These are phyloP conservation scores for Camelus bactrianus DNA, from an alignment of 2,113 vertebrate species.

Conservation along the genomic window DNA sequence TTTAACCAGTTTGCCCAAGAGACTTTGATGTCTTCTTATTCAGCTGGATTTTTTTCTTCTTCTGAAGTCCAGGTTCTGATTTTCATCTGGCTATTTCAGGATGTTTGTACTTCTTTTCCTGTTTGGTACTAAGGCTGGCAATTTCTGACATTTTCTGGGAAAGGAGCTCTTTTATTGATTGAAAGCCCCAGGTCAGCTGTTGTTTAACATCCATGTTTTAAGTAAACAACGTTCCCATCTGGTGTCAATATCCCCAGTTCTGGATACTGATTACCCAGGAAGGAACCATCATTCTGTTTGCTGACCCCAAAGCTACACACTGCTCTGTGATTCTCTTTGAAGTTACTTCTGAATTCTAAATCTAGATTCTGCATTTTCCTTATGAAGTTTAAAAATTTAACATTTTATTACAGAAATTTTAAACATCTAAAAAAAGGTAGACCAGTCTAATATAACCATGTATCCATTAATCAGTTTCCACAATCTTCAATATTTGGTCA, in stretches of 20 bases:
- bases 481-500: not conserved
- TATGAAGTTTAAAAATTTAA: constrained; percentile 2
- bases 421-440: not conserved
- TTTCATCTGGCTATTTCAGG: not conserved
- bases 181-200: not conserved
- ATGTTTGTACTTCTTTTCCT: not conserved
- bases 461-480: not conserved
- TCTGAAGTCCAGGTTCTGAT: not conserved
- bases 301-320: not conserved
- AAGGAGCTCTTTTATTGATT: not conserved
- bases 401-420: not conserved
- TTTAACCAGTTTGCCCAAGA: not conserved
- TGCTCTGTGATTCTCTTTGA: not conserved
- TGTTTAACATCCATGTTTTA: constrained; percentile 17
- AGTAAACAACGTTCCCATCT: not conserved
- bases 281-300: not conserved
- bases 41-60: not conserved
- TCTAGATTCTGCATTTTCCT: not conserved
- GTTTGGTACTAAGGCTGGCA: not conserved
- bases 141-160: not conserved
- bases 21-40: not conserved
- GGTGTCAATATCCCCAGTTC: not conserved
- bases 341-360: not conserved
- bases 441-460: not conserved
- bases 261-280: not conserved